These are phyloP conservation scores for Spea hammondii DNA, from an alignment of 2,797 vertebrate species.

Conservation along the genomic window DNA sequence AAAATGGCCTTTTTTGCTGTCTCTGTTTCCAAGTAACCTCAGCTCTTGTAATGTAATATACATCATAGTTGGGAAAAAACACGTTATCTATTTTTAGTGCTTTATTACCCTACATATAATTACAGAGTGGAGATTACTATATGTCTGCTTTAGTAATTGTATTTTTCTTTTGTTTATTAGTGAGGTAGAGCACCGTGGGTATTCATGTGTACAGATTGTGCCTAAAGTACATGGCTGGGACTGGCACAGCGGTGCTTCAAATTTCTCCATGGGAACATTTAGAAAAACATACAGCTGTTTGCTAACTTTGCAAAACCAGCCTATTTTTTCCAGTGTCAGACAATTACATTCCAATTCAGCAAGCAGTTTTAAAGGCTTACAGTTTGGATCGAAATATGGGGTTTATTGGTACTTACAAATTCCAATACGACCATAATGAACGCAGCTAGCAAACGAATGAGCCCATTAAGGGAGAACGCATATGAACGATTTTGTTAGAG, in stretches of 20 bases:
- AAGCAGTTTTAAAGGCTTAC: constrained; percentile 37
- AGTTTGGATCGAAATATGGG: constrained; percentile 36
- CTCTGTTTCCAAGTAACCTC: too few relatives aligned
- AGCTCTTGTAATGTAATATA: too few relatives aligned
- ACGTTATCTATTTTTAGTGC: neutral
- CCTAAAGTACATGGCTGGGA: constrained; percentile 35
- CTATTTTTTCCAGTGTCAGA: constrained; percentile 31
- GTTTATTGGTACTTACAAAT: constrained; percentile 42
- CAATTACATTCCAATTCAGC: constrained; percentile 40
- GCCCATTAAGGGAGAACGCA: constrained; percentile 33
- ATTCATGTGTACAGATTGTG: constrained; percentile 39
- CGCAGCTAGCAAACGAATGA: constrained; percentile 21
- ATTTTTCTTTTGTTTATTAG: constrained; percentile 37
- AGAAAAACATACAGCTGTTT: constrained; percentile 40
- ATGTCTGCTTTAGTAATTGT: constrained; percentile 31
- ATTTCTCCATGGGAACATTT: constrained; percentile 45
- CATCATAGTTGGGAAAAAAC: neutral
- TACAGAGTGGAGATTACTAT: constrained; percentile 24
- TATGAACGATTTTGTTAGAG: constrained; percentile 24
- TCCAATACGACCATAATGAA: constrained; percentile 40
- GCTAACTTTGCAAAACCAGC: constrained; percentile 46
- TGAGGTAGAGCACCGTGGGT: constrained; percentile 23
- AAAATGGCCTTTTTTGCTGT: too few relatives aligned
- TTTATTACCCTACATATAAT: constrained; percentile 7
- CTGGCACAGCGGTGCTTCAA: constrained; percentile 33